phyloP scores from a whole-genome alignment of 2,888 invertebrate genomes.

The Clepsis dumicolana region DNA sequence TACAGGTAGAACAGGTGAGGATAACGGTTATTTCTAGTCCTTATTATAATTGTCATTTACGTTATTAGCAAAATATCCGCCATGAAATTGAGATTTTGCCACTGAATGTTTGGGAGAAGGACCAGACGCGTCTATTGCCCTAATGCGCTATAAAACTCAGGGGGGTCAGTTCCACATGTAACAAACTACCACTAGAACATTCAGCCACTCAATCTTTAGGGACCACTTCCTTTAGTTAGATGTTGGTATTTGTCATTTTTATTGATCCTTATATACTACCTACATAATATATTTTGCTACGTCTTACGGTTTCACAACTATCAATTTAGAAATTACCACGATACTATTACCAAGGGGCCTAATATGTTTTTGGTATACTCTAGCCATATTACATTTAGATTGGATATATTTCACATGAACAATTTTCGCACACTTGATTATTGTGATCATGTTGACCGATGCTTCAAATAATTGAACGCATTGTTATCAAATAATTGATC shows the following conservation, averaged over 20 bases:
- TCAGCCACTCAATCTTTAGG: neutral
- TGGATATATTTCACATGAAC: neutral
- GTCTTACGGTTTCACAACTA: neutral
- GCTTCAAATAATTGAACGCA: neutral
- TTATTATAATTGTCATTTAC: constrained; percentile 7
- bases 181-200: constrained; percentile 10
- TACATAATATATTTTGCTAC: neutral
- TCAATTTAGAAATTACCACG: no score
- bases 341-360: no score
- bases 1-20: constrained; percentile 6
- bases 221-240: neutral
- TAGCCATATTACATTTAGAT: no score
- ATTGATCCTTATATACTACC: neutral
- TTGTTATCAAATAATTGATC: neutral
- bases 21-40: neutral
- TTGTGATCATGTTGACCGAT: neutral
- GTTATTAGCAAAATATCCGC: constrained; percentile 1
- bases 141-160: constrained; percentile 10
- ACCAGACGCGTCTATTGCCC: neutral
- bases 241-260: neutral
- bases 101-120: neutral
- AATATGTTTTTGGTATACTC: no score
- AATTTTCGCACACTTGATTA: neutral
- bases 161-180: constrained; percentile 3
- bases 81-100: constrained; percentile 8